Percentiles rank a stretch among this genome's conserved stretches.
These are phyloP conservation scores for silkworm (Bombyx mori) DNA, from an alignment of 1,140 invertebrate genomes.

Conservation along the genomic window DNA sequence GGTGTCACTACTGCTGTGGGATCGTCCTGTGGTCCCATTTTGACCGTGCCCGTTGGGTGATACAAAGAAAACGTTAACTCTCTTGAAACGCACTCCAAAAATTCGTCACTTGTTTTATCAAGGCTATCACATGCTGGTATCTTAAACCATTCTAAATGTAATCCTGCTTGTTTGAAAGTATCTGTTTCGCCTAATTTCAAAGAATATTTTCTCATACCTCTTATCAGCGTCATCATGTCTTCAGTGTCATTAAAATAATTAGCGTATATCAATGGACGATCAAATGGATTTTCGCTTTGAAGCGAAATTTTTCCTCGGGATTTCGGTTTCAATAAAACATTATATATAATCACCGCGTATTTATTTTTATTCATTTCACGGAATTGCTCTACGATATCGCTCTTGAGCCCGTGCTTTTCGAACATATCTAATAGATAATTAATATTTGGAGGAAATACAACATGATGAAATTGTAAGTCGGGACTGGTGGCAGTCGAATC, in stretches of 20 bases:
- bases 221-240: conserved; percentile 58
- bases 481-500: conserved; percentile 24
- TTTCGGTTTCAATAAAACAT: conserved; percentile 28
- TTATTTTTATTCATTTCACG: conserved; percentile 41
- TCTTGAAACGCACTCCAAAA: conserved; percentile 64
- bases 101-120: conserved; percentile 62
- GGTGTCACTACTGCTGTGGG: conserved; percentile 77
- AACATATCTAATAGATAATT: conserved; percentile 26
- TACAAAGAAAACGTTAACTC: conserved; percentile 71
- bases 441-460: conserved; percentile 23
- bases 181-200: conserved; percentile 66
- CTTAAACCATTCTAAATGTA: conserved; percentile 45
- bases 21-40: conserved; percentile 81
- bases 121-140: conserved; percentile 48
- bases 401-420: conserved; percentile 19
- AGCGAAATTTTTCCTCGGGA: not conserved
- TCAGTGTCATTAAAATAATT: not conserved
- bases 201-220: conserved; percentile 63
- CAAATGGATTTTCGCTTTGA: not conserved
- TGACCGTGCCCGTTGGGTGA: conserved; percentile 78
- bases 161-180: conserved; percentile 49
- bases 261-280: conserved; percentile 1
- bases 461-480: conserved; percentile 37
- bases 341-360: conserved; percentile 48
- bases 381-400: conserved; percentile 24